Evolutionary conservation across 2,888 invertebrate genomes (phyloP), one percentile per base, ranked within the genome.

Genomic region (Carcina quercana): DNA sequence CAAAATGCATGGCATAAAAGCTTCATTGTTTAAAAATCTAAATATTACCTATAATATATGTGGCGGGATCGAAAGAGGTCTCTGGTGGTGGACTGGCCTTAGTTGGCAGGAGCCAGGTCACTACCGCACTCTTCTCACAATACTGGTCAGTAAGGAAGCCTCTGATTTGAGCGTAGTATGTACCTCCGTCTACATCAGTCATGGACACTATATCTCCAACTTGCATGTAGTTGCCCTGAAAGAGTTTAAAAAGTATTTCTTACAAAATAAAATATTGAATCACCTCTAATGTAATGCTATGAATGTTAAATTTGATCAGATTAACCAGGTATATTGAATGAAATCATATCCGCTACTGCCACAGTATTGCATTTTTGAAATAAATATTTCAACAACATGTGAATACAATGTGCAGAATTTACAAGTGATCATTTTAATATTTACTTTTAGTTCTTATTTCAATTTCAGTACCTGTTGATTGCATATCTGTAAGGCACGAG

Each of bases 101-200:
- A 0, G 96, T 95, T 1, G 97, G 97, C 32, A 97, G 78, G 0
- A 97, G 84, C 97, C 97, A 97, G 0, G 96, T 94, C 8, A 97
- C 82, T 2, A 93, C 94, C 0, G 96, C 96, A 65, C 95, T 96
- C 73, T 96, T 96, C 63, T 96, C 94, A 51, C 95, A 94, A 67
- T 94, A 97, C 64, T 95, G 94, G 66, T 97, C 97, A 0, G 94
- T 93, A 37, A 97, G 82, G 32, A 97, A 88, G 1, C 96, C 96
- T 32, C 94, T 86, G 33, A 97, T 89, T 79, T 97, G 96, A 4
- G 95, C 96, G 59, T 95, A 97, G 74, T 91, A 97, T 14, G 89
- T 87, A 40, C 89, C 90, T 30, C 92, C 90, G 3, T 91, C 90
- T 20, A 87, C 73, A 58, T 95, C 95, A 34, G 89, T 84, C 68